Base-by-base conservation (phyloP, 2,113 vertebrate species). In the Ceyx cyanopectus region DNA sequence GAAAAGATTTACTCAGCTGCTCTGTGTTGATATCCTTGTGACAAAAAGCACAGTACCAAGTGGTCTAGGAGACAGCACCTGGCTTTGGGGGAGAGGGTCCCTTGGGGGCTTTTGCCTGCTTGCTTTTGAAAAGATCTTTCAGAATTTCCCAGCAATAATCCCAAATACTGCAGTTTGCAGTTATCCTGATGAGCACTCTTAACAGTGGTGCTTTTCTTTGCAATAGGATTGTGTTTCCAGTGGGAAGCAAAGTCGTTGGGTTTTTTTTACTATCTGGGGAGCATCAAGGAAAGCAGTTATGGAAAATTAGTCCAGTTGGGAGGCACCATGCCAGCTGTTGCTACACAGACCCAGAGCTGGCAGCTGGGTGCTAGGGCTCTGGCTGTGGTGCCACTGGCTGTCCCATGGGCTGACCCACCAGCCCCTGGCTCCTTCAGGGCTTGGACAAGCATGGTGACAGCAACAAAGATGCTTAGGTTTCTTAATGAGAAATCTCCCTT, bases 381-480 rank as follows among this genome's bases (percentile, higher is more conserved):
- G 57, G 19, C 41, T 13, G 0, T 34, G 46, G 41, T 1, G 0
- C 45, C 1, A 2, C 3, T 23, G 29, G 32, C 24, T 76, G 57
- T 15, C 63, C 58, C 11, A 9, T 17, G 27, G 18, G 41, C 32
- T 88, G 54, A 16, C 23, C 29, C 51, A 63, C 26, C 24, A 81
- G 26, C 22, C 45, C 29, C 53, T 6, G 58, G 2, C 13, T 87
- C 37, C n/a, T 66, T 51, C 37, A 29, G 34, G 53, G 19, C n/a
- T 90, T 48, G 37, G 12, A 51, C 2, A 1, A 1, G 12, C 0
- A 0, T 23, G 23, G 9, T 54, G 40, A 67, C 46, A 63, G 48
- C 1, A 7, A 40, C 1, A 1, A 67, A 77, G 40, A 18, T 81
- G 32, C 43, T 82, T 40, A 1, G 6, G 18, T 67, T 83, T 60